phyloP scores from a whole-genome alignment of 2,797 vertebrate genomes.

The Catostomus latipinnis region DNA sequence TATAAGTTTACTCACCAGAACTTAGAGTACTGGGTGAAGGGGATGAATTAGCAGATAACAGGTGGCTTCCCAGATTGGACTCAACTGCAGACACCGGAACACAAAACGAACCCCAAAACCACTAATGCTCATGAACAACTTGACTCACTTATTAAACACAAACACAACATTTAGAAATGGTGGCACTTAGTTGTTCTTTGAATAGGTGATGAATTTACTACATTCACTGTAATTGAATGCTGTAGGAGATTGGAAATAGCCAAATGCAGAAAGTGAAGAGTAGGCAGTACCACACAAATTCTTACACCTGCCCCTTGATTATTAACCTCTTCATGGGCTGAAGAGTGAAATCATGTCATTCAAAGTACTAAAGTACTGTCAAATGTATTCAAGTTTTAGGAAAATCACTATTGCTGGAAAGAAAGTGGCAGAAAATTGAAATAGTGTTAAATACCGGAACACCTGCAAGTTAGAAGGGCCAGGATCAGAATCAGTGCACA shows the following conservation, averaged over 20 bases:
- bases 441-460: conserved; percentile 14
- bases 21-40: conserved; percentile 22
- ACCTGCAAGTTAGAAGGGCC: conserved; percentile 14
- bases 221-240: neutral
- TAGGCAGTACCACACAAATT: no score
- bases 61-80: neutral
- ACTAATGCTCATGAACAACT: neutral
- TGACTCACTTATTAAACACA: neutral
- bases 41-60: conserved; percentile 13
- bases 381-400: neutral
- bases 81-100: conserved; percentile 22
- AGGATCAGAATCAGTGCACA: conserved; percentile 11
- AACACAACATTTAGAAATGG: neutral
- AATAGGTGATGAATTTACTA: neutral
- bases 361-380: neutral
- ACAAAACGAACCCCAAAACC: neutral
- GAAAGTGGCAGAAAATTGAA: neutral
- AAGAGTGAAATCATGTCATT: conserved; percentile 2
- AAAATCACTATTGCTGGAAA: neutral
- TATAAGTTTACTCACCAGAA: conserved; percentile 43
- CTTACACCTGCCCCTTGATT: no score
- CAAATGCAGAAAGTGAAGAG: neutral
- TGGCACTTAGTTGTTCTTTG: neutral
- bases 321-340: neutral
- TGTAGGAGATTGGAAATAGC: no score